phyloP scores from a whole-genome alignment of 2,113 vertebrate genomes.

The Circaetus gallicus region DNA sequence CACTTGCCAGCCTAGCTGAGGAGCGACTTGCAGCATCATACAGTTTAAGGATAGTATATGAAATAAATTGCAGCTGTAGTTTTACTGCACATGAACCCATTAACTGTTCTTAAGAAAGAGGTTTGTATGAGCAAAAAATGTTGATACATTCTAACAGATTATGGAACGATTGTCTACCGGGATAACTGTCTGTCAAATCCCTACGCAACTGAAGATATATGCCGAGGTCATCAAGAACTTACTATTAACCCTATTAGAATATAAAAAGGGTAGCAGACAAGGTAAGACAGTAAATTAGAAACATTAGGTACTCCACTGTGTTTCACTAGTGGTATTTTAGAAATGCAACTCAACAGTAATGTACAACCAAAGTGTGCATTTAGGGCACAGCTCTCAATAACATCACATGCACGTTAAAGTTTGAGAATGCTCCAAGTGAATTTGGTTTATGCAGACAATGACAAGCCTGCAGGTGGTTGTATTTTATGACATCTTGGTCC shows the following conservation, averaged over 20 bases:
- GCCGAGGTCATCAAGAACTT: background rate
- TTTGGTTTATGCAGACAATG: background rate
- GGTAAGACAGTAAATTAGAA: background rate
- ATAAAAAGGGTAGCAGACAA: background rate
- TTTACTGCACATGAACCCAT: background rate
- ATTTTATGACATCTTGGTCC: conserved; percentile 15
- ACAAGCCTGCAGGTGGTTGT: conserved; percentile 11
- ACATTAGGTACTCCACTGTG: background rate
- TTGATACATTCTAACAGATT: background rate
- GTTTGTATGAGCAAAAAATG: background rate
- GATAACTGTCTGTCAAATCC: background rate
- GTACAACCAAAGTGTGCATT: background rate
- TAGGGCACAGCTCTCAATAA: background rate
- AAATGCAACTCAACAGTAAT: background rate
- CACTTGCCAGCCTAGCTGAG: background rate
- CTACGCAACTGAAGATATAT: background rate
- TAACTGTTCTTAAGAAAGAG: background rate
- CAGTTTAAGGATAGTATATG: background rate
- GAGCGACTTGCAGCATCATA: background rate
- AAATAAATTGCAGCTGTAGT: background rate
- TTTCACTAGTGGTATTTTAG: background rate
- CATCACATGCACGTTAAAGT: background rate
- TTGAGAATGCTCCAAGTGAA: background rate
- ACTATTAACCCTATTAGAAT: background rate
- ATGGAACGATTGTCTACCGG: background rate